Base-by-base conservation (phyloP, 35 echinoderm and acorn worm genomes). In the Eucidaris tribuloides region DNA sequence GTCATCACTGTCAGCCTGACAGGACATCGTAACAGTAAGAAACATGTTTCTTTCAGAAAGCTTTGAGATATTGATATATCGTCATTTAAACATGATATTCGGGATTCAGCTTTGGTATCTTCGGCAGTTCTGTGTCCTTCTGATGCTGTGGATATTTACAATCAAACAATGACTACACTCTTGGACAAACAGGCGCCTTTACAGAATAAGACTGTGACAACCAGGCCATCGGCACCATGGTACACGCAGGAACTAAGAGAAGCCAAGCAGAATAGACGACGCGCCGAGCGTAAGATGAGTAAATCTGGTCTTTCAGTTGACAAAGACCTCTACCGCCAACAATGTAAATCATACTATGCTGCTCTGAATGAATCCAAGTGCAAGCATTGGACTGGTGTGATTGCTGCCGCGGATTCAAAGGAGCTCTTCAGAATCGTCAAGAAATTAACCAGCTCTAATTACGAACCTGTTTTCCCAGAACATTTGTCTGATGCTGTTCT, bases 301-400 rank as follows among this genome's bases (percentile, higher is more conserved):
- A 85, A 85, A 48, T 85, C 82, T 43, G 82, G 86, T 29, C 86
- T 88, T 34, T 20, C 58, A 42, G 50, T 66, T 7, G 76, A 88
- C 78, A 88, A 59, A 32, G 35, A 82, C 13, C 18, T 62, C 1
- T 88, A 82, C 27, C n/a, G 42, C n/a, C 3, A 82, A 45, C 60
- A 70, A 28, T 88, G 86, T 46, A 81, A 71, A 32, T 65, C 37
- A 15, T 88, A 82, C 60, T 39, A 88, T 36, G 39, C 15, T 4
- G 22, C 22, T 7, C 62, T 88, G 31, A 39, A 59, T n/a, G 58
- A 81, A 19, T 33, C 76, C 9, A 88, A 88, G 43, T 84, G 20
- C 25, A 42, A 68, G 20, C 61, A 68, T 70, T 82, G 46, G 3
- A 81, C 34, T 18, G 48, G 28, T 20, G 20, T 34, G 30, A 88